Base-by-base conservation (phyloP, 2,113 vertebrate genomes). In the Leuciscus idus region DNA sequence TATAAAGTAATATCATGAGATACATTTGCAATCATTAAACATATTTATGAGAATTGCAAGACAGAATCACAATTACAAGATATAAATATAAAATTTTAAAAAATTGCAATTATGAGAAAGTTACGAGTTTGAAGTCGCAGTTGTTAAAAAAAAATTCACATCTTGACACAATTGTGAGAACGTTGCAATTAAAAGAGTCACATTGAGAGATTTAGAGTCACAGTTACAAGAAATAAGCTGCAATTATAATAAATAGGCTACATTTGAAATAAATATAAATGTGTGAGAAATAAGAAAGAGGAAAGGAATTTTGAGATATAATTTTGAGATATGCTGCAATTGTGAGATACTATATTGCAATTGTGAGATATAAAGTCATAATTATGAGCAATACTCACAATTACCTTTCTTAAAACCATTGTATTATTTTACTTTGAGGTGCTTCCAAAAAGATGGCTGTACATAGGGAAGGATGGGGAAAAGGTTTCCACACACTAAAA, bases 401-500 rank as follows among this genome's bases (percentile, higher is more conserved):
- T 21, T 19, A 19, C 15, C 15, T 6, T 19, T 55, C 39, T 43
- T 43, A 43, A 43, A 43, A 43, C 19, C 17, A 72, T 72, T 13
- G 0, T 39, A 70, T 21, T 21, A 39, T 39, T 21, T 19, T 39
- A 39, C 4, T 23, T 72, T 36, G 36, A 36, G 36, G 21, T 46
- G 72, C 23, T 26, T 74, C 11, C 23, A 26, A 46, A 74, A 43
- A 46, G 23, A 92, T 89, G 93, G 80, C 36, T 28, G n/a, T 55
- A 72, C 62, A 64, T 3, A 66, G 30, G 15, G 4, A 50, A 36
- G 50, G 15, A 76, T 55, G 57, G 36, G 13, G n/a, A n/a, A 6
- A 48, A 83, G 36, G 50, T 84, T 88, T 72, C 64, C 74, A 91
- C 86, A 90, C 89, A 76, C 59, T 30, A 23, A 83, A 57, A 72